Percentiles rank a stretch among this genome's conserved stretches.
Evolutionary conservation across 2,113 vertebrate species (phyloP).

Genomic region (Etheostoma spectabile): DNA sequence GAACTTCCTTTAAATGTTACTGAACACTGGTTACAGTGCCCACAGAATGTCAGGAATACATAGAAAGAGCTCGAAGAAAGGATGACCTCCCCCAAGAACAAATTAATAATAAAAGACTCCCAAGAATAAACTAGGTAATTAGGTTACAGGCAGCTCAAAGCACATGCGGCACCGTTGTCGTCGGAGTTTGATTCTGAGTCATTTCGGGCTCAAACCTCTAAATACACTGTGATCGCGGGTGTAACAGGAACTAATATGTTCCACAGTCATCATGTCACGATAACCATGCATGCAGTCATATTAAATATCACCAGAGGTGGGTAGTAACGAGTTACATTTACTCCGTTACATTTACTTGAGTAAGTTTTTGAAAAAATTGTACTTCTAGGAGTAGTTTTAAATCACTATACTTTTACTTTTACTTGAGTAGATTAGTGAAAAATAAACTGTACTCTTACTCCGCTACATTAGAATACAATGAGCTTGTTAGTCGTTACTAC

Average conservation of each 20-base stretch:
- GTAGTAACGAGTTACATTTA: no score
- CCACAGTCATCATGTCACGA: conserved; percentile 37
- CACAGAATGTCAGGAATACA: conserved; percentile 3
- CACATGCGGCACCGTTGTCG: conserved; percentile 30
- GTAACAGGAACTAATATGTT: conserved; percentile 30
- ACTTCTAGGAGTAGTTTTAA: no score
- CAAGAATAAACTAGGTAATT: conserved; percentile 76
- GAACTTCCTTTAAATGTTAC: conserved; percentile 13
- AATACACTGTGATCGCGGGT: conserved; percentile 10
- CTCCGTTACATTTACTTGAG: no score
- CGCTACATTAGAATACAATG: no score
- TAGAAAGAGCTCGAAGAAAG: conserved; percentile 44
- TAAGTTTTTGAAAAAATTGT: no score
- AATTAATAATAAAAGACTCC: conserved; percentile 72
- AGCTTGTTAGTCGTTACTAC: no score
- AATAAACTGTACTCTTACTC: no score
- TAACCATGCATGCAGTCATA: conserved; percentile 46
- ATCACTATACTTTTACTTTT: no score
- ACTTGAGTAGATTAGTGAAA: no score
- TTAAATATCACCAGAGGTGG: no score
- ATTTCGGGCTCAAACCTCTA: conserved; percentile 45
- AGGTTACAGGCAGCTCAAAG: conserved; percentile 68
- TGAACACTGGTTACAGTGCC: conserved; percentile 16
- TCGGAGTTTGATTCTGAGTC: conserved; percentile 41
- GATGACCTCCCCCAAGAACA: conserved; percentile 54